Base-by-base conservation (phyloP, 2,113 vertebrate species). In the Notiomystis cincta region DNA sequence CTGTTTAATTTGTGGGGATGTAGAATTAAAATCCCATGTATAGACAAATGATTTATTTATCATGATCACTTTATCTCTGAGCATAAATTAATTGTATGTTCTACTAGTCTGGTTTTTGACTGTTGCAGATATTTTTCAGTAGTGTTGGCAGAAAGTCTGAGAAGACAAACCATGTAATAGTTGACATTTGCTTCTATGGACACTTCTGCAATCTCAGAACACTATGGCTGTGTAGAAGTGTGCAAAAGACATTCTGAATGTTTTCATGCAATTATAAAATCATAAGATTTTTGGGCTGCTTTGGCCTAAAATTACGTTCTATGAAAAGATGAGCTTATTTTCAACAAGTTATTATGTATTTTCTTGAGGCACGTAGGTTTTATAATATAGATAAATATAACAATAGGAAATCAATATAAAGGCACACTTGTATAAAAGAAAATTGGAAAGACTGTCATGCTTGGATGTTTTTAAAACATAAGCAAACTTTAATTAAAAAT, bases 301-400 rank as follows among this genome's bases (percentile, higher is more conserved):
- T 69, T 65, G 30, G 13, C 18, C 22, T 80, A 11, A 13, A 50
- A 0, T 57, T 80, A 3, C 2, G 0, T 53, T 40, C 28, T 25
- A 6, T 78, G 51, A 44, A 82, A 89, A 82, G 8, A 4, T 62
- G 2, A 58, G 57, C 8, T 92, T 77, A 15, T 86, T 92, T 85
- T 86, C 40, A 86, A 10, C 18, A 67, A 45, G 5, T 33, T 56
- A 28, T 6, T 31, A 6, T 25, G 11, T 42, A 5, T 81, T 91
- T 91, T 71, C 16, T 75, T 91, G 10, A 22, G 61, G 38, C 4
- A 1, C 13, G 38, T 57, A 19, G 21, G 21, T 69, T 82, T 90
- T 66, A 11, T 70, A 58, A 22, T 7, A 13, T 24, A 62, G 47
- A 18, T 75, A 0, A 84, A 62, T 70, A 15, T 22, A 81, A 18